Evolutionary conservation across 2,888 invertebrate species (phyloP).

Genomic region (Archips crataeganus): DNA sequence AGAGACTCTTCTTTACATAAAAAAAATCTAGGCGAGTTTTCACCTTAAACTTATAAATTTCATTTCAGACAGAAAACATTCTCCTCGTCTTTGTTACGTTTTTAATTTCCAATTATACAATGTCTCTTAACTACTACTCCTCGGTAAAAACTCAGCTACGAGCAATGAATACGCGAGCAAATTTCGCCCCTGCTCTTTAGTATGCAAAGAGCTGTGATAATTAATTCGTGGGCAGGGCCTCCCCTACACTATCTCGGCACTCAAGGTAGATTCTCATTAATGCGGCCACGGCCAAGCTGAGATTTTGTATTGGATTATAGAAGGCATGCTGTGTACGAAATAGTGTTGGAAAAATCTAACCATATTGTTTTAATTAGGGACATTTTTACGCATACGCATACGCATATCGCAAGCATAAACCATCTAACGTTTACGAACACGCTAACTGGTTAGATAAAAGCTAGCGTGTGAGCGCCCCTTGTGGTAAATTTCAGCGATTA

Average conservation of each 20-base stretch:
- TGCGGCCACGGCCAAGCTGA: neutral
- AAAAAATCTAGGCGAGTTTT: too few relatives aligned
- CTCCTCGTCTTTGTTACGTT: neutral
- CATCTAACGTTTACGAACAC: too few relatives aligned
- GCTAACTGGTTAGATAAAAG: too few relatives aligned
- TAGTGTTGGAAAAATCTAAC: neutral
- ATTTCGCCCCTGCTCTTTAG: slow-evolving; percentile 28
- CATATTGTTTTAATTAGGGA: too few relatives aligned
- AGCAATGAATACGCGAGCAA: slow-evolving; percentile 31
- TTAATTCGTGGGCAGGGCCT: slow-evolving; percentile 37
- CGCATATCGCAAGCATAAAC: too few relatives aligned
- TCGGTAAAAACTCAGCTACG: slow-evolving; percentile 14
- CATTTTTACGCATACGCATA: too few relatives aligned
- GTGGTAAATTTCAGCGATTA: too few relatives aligned
- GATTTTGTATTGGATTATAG: neutral
- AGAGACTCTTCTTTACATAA: too few relatives aligned
- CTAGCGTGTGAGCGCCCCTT: too few relatives aligned
- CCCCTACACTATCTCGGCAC: slow-evolving; percentile 4
- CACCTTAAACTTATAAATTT: neutral
- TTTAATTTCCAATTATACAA: slow-evolving; percentile 6
- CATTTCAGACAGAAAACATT: neutral
- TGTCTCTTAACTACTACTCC: neutral
- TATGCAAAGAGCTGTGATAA: slow-evolving; percentile 39
- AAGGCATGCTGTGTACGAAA: neutral
- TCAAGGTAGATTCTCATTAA: slow-evolving; percentile 22